phyloP scores from a whole-genome alignment of 2,888 invertebrate genomes.

The Elysia crispata region DNA sequence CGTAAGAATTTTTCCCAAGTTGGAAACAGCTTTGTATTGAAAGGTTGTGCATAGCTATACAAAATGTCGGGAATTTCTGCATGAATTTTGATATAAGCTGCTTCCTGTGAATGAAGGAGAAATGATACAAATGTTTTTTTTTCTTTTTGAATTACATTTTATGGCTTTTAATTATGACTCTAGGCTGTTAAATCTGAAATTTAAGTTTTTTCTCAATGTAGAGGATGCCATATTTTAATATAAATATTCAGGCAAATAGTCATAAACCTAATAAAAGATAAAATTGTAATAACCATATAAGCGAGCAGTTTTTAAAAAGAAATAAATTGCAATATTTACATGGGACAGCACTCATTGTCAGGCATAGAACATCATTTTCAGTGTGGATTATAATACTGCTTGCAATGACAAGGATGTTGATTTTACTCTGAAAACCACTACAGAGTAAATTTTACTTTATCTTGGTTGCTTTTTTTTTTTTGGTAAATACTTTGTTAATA shows the following conservation, averaged over 20 bases:
- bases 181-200: background rate
- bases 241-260: too few species aligned
- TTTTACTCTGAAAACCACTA: too few species aligned
- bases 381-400: too few species aligned
- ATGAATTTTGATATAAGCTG: constrained; percentile 75
- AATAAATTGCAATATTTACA: too few species aligned
- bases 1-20: constrained; percentile 72
- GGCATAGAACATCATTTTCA: too few species aligned
- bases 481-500: background rate
- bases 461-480: background rate
- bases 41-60: constrained; percentile 64
- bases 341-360: too few species aligned
- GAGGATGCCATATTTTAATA: background rate
- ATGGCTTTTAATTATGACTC: background rate
- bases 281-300: too few species aligned
- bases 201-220: background rate
- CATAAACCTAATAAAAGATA: too few species aligned
- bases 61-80: constrained; percentile 74
- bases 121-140: too few species aligned
- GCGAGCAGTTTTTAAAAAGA: too few species aligned
- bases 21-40: constrained; percentile 69
- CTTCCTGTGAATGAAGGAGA: constrained; percentile 64
- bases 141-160: background rate
- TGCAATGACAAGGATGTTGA: too few species aligned
- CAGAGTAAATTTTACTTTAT: too few species aligned